Percentiles rank a stretch among this genome's conserved stretches.
Conservation (phyloP, 2,797 vertebrate genomes). For the Cossypha dichroa region DNA sequence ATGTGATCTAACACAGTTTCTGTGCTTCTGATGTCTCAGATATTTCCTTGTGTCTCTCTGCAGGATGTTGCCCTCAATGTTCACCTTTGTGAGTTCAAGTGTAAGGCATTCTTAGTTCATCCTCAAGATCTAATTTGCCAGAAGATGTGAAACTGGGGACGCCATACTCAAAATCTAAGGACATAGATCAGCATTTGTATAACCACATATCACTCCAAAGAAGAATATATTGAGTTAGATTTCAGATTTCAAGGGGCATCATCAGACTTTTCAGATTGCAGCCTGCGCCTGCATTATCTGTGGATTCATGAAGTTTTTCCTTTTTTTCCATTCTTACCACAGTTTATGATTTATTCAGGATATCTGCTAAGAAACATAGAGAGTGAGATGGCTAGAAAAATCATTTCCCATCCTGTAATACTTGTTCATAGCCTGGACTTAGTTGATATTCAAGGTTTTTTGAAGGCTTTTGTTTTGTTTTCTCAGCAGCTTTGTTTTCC, state of each 20-base stretch:
- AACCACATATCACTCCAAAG: background rate
- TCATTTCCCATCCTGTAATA: background rate
- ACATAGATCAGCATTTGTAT: background rate
- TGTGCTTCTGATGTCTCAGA: conserved; percentile 12
- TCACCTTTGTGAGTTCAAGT: background rate
- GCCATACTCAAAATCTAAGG: background rate
- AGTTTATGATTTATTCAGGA: background rate
- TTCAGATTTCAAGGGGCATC: background rate
- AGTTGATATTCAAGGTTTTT: background rate
- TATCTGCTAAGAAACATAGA: background rate
- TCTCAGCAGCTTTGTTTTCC: background rate
- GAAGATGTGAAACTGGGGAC: background rate
- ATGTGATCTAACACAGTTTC: conserved; percentile 33
- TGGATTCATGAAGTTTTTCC: background rate
- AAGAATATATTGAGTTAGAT: background rate
- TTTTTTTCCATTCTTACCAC: background rate
- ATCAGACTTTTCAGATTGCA: background rate
- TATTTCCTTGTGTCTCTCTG: conserved; percentile 13
- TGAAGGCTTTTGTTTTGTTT: background rate
- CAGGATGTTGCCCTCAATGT: background rate
- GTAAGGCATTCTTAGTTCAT: conserved; percentile 2
- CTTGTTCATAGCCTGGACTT: background rate
- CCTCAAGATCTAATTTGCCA: background rate
- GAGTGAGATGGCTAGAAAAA: background rate
- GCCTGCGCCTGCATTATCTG: background rate